Evolutionary conservation across 1,140 invertebrate species (phyloP).

Genomic region (Danaus melanippus): DNA sequence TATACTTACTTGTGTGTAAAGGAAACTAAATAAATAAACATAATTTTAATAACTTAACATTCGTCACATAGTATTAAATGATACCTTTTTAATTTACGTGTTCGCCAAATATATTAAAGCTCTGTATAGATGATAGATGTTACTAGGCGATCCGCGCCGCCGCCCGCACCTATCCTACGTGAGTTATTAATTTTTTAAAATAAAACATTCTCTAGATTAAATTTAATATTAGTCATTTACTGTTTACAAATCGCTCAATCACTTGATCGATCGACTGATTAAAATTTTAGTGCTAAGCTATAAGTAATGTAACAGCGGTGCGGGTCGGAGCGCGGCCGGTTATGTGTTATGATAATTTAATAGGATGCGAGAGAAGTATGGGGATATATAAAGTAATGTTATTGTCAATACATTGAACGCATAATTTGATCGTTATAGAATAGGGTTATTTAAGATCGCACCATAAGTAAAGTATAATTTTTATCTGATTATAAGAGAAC

Average conservation of each 20-base stretch:
- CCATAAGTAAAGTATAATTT: conserved; percentile 70
- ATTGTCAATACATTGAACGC: conserved; percentile 62
- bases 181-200: conserved; percentile 65
- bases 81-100: conserved; percentile 60
- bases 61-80: conserved; percentile 67
- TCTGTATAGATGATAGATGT: conserved; percentile 56
- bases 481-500: conserved; percentile 61
- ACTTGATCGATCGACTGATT: conserved; percentile 72
- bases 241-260: conserved; percentile 70
- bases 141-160: conserved; percentile 31
- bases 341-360: too few species aligned
- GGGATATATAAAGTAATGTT: conserved; percentile 31
- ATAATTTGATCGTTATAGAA: conserved; percentile 68
- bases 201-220: conserved; percentile 70
- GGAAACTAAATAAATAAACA: conserved; percentile 19
- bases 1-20: conserved; percentile 65
- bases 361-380: too few species aligned
- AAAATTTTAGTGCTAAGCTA: conserved; percentile 71
- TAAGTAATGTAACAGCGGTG: conserved; percentile 51
- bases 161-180: conserved; percentile 49
- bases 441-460: conserved; percentile 70
- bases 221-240: conserved; percentile 72
- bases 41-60: conserved; percentile 65
- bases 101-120: conserved; percentile 68
- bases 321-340: conserved; percentile 23